These are phyloP conservation scores for Branchellion lobata DNA, from an alignment of 2,888 invertebrate species.

Conservation along the genomic window DNA sequence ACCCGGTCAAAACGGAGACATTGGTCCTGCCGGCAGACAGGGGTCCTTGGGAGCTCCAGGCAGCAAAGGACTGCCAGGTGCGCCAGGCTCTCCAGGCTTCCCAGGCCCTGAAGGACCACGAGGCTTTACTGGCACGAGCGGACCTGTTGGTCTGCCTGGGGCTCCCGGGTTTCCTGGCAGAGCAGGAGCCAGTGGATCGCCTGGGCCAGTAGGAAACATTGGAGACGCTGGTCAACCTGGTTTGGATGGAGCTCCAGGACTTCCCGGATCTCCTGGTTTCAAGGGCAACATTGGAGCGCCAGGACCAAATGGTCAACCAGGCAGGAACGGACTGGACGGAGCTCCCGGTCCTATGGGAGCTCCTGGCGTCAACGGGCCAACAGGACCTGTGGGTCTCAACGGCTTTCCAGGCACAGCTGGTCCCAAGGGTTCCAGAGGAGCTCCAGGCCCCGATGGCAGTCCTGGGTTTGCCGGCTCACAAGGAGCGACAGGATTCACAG, in stretches of 20 bases:
- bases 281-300: constrained; percentile 47
- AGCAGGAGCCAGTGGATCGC: constrained; percentile 51
- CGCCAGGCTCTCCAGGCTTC: constrained; percentile 17
- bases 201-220: constrained; percentile 44
- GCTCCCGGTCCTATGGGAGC: neutral
- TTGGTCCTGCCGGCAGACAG: constrained; percentile 41
- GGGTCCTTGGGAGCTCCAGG: constrained; percentile 50
- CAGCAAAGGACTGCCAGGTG: constrained; percentile 47
- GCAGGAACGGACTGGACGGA: constrained; percentile 1
- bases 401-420: constrained; percentile 52
- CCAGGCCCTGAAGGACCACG: constrained; percentile 52
- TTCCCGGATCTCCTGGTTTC: constrained; percentile 33
- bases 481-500: constrained; percentile 32
- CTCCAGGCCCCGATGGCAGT: constrained; percentile 47
- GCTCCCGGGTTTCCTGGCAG: constrained; percentile 50
- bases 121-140: constrained; percentile 51
- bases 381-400: constrained; percentile 50
- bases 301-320: constrained; percentile 48
- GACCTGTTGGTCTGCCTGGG: constrained; percentile 51
- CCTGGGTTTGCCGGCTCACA: constrained; percentile 41
- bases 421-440: constrained; percentile 50
- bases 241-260: neutral
- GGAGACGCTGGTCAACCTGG: neutral
- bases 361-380: constrained; percentile 48
- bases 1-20: constrained; percentile 11